Evolutionary conservation across 1,140 invertebrate species (phyloP), one percentile per base, ranked within the genome.

Genomic region (Ceratina calcarata): DNA sequence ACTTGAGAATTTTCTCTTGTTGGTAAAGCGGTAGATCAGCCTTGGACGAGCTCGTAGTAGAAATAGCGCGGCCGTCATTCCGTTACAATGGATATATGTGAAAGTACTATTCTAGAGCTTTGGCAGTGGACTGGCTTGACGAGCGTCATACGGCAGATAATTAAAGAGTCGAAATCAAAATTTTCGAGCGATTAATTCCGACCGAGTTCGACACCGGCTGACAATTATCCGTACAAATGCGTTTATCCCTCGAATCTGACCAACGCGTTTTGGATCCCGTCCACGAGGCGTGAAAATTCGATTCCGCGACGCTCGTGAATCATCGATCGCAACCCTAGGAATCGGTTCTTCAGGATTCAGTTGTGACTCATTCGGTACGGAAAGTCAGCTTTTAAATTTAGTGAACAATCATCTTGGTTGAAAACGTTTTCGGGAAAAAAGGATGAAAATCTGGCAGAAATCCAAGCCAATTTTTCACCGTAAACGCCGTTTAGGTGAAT

Each of bases 301-400:
- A 37, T 60, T 55, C 49, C 13, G n/a, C 16, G 20, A 3, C 12
- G 18, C 8, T 2, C 45, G 7, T 85, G 81, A 85, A 8, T 85
- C 83, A 85, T 55, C 64, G 49, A 83, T 80, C 57, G 61, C 22
- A 16, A 24, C 10, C 1, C n/a, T 32, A 8, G 66, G 65, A 45
- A 74, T 73, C 51, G 18, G 4, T 20, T 68, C 12, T 37, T 22
- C 78, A 45, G 49, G 3, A 22, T 70, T 69, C 70, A 13, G 10
- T n/a, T 2, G 16, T 81, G 65, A 83, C 0, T 84, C 81, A 83
- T 55, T n/a, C 13, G 37, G 32, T 24, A 3, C 32, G 66, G 24
- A 22, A 67, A 22, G 64, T 72, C 55, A 61, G 20, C 13, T 49
- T 60, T 84, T 76, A 83, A 72, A 80, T 80, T 78, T 78, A 78